phyloP scores from a whole-genome alignment of 2,113 vertebrate species.

The Andinoacara biseriatus region DNA sequence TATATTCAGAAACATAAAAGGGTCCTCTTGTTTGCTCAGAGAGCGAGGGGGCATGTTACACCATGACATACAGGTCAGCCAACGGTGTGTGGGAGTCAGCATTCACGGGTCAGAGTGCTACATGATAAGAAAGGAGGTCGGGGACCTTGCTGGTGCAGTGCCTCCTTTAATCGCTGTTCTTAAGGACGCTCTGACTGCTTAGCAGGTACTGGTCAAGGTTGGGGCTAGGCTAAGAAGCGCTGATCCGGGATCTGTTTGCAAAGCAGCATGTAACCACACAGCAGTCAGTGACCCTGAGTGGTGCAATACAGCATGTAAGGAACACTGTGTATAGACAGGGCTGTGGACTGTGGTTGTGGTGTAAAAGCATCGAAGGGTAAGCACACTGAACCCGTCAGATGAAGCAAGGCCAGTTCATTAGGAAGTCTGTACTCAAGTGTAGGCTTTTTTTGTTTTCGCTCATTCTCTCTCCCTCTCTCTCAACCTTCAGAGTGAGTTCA shows the following conservation, averaged over 20 bases:
- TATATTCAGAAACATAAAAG: conserved; percentile 35
- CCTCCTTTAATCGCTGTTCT: conserved; percentile 73
- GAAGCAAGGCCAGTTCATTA: conserved; percentile 72
- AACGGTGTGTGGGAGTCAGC: conserved; percentile 51
- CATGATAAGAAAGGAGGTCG: conserved; percentile 72
- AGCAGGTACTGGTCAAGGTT: conserved; percentile 76
- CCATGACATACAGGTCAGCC: conserved; percentile 61
- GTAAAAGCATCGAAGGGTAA: conserved; percentile 61
- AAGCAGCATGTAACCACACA: conserved; percentile 76
- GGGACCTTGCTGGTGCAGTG: conserved; percentile 60
- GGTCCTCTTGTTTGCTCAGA: conserved; percentile 49
- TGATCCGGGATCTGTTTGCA: conserved; percentile 74
- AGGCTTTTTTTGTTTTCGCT: conserved; percentile 26
- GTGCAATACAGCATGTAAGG: conserved; percentile 58
- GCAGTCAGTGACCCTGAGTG: conserved; percentile 68
- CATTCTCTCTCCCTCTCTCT: conserved; percentile 9
- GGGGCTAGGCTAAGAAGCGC: conserved; percentile 69
- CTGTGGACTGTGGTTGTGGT: conserved; percentile 51
- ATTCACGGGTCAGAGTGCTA: conserved; percentile 65
- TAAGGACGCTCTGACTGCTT: conserved; percentile 69
- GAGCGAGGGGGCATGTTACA: conserved; percentile 47
- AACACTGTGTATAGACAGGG: conserved; percentile 44
- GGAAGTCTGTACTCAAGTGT: conserved; percentile 50
- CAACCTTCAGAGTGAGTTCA: conserved; percentile 61
- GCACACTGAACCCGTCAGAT: conserved; percentile 67